Conservation (phyloP, 1,140 invertebrate genomes). For the Scaptomyza graminum region DNA sequence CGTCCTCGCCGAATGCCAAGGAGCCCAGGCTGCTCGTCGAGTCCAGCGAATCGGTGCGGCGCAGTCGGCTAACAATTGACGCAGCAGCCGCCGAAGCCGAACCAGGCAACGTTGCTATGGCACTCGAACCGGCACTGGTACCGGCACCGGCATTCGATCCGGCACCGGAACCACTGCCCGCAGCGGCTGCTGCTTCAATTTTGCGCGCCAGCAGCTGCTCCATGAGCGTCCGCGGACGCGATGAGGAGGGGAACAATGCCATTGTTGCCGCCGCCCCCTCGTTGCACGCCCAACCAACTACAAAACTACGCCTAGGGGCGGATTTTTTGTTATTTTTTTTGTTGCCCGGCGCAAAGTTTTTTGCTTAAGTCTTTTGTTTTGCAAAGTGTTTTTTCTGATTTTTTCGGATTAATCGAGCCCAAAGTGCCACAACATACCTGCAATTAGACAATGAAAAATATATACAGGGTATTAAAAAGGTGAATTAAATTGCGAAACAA, state of each 20-base stretch:
- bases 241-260: conserved; percentile 83
- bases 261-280: conserved; percentile 42
- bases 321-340: not conserved
- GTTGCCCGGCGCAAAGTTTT: conserved; percentile 48
- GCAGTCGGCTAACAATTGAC: conserved; percentile 82
- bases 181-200: conserved; percentile 86
- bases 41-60: conserved; percentile 91
- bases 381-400: not conserved
- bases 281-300: conserved; percentile 5
- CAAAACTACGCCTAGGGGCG: not conserved
- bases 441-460: conserved; percentile 38
- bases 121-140: conserved; percentile 84
- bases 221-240: conserved; percentile 89
- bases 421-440: conserved; percentile 71
- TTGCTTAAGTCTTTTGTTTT: conserved; percentile 80
- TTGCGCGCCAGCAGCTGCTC: conserved; percentile 90
- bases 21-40: conserved; percentile 90
- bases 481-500: too few species aligned
- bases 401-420: conserved; percentile 27
- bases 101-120: conserved; percentile 38
- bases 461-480: conserved; percentile 10
- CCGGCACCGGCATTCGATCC: conserved; percentile 86
- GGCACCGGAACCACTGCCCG: conserved; percentile 84
- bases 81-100: conserved; percentile 83
- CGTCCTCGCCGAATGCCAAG: conserved; percentile 87